A percentile compares a stretch with the other conserved stretches of the same genome.
phyloP scores from a whole-genome alignment of 2,113 vertebrate genomes.

The Drymodes brunneopygia region DNA sequence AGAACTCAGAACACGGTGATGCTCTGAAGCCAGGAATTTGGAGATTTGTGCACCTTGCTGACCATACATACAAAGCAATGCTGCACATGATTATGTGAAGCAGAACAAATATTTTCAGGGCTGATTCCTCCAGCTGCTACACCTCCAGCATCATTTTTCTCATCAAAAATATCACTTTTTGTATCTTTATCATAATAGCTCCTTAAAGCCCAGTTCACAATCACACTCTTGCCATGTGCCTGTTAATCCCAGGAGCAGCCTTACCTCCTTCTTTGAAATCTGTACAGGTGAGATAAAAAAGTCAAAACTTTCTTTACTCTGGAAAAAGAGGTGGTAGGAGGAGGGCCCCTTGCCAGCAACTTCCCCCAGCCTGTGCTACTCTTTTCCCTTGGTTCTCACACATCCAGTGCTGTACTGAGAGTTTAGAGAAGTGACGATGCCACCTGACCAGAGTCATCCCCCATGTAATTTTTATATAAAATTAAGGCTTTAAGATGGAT shows the following conservation, averaged over 20 bases:
- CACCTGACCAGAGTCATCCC: neutral
- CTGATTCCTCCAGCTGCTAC: neutral
- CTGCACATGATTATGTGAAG: fast-evolving
- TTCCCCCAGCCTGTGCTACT: neutral
- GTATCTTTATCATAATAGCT: neutral
- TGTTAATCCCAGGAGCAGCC: neutral
- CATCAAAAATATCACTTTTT: neutral
- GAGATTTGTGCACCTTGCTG: neutral
- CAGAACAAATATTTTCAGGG: neutral
- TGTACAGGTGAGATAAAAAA: neutral
- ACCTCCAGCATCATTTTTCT: neutral
- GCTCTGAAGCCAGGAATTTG: neutral
- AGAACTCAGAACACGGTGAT: neutral
- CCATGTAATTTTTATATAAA: neutral
- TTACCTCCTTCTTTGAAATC: neutral
- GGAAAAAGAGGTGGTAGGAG: neutral
- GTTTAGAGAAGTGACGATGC: neutral
- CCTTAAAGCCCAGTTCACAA: neutral
- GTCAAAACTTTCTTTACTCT: neutral
- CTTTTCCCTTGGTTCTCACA: neutral
- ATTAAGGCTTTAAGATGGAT: neutral
- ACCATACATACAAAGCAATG: neutral
- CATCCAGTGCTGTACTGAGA: neutral
- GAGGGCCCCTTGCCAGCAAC: neutral
- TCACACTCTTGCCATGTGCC: neutral